Evolutionary conservation across 30 jellyfish, hydroid and myxozoan genomes (phyloP).

Genomic region (Chrysaora quinquecirrha): DNA sequence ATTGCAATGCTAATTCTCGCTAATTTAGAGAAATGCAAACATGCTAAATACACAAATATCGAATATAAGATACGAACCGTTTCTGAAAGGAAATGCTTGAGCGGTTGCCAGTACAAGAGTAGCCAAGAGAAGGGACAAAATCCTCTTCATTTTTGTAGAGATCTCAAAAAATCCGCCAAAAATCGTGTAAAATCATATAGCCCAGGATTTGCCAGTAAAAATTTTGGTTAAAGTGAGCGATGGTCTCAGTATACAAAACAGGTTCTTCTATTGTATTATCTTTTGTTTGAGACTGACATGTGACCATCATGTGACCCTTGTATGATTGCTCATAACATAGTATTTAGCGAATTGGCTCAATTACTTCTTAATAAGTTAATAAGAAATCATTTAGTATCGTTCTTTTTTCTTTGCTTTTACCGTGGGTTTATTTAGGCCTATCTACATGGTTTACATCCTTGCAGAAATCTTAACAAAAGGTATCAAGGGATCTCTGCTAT

Average conservation of each 20-base stretch:
- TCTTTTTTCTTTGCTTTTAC: too few relatives aligned
- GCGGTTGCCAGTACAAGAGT: background rate
- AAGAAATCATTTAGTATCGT: too few relatives aligned
- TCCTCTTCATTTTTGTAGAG: background rate
- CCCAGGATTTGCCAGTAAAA: background rate
- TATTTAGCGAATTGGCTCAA: conserved; percentile 13
- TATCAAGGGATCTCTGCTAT: too few relatives aligned
- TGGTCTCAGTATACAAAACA: background rate
- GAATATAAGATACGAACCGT: conserved; percentile 19
- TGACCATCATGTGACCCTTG: conserved; percentile 37
- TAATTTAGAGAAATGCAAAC: too few relatives aligned
- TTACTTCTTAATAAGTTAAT: too few relatives aligned
- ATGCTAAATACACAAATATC: too few relatives aligned
- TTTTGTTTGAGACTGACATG: conserved; percentile 54
- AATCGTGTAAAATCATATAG: background rate
- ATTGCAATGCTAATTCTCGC: too few relatives aligned
- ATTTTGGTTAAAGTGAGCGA: background rate
- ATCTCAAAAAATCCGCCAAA: background rate
- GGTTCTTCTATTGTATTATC: conserved; percentile 50
- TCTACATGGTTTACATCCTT: too few relatives aligned
- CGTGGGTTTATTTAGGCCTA: too few relatives aligned
- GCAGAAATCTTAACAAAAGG: too few relatives aligned
- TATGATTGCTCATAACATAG: conserved; percentile 32
- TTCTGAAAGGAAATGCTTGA: background rate
- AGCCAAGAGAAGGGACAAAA: background rate